Percentiles rank a stretch among this genome's conserved stretches.
These are phyloP conservation scores for Sarotherodon lohbergeri DNA, from an alignment of 2,113 vertebrate species.

Conservation along the genomic window DNA sequence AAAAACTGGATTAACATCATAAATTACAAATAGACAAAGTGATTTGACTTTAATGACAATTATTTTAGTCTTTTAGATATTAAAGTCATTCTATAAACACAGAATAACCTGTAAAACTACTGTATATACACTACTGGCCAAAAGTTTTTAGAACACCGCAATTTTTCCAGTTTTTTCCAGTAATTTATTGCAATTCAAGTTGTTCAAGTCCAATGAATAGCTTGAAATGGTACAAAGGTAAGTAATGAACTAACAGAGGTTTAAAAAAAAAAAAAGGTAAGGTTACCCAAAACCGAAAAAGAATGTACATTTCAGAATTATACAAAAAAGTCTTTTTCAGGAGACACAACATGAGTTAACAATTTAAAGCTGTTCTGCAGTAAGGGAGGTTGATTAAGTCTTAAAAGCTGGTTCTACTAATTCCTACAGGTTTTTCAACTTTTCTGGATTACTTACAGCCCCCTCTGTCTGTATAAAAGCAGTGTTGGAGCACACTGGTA, in stretches of 20 bases:
- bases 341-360: fast-evolving
- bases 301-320: not conserved
- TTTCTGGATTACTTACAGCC: no score
- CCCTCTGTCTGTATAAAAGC: no score
- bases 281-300: not conserved
- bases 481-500: no score
- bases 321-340: not conserved
- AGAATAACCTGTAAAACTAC: not conserved
- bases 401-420: not conserved
- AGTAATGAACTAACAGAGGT: not conserved
- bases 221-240: not conserved
- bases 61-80: not conserved
- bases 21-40: not conserved
- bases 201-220: not conserved
- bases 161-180: fast-evolving
- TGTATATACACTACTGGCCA: fast-evolving
- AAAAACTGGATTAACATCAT: not conserved
- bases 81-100: not conserved
- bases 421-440: not conserved
- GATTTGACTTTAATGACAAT: not conserved
- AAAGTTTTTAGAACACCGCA: not conserved
- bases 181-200: not conserved
- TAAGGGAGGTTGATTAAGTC: not conserved
- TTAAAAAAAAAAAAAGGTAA: not conserved
- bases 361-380: not conserved